These are phyloP conservation scores for Cossypha heuglini DNA, from an alignment of 2,797 vertebrate species.

Conservation along the genomic window DNA sequence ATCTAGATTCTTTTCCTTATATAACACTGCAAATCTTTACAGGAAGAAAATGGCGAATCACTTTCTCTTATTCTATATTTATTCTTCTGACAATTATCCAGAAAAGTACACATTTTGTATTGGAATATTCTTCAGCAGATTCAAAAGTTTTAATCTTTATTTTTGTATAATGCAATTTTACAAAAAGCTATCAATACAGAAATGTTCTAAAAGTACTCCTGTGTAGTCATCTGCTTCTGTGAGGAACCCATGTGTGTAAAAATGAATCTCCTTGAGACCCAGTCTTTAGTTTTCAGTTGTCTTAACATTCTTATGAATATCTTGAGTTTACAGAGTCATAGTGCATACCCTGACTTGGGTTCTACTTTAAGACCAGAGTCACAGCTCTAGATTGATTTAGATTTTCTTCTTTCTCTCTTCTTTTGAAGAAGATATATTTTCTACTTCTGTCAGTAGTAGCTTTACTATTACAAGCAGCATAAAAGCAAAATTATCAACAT, in stretches of 20 bases:
- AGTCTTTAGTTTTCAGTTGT: neutral
- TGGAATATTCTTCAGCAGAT: neutral
- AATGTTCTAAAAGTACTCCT: neutral
- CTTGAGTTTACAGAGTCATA: neutral
- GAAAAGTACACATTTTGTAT: neutral
- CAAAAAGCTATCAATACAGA: neutral
- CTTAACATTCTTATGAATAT: neutral
- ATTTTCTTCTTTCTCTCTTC: neutral
- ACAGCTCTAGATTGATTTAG: neutral
- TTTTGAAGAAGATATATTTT: neutral
- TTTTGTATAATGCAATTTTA: neutral
- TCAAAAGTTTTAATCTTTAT: neutral
- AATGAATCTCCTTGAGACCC: neutral
- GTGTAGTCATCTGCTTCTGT: neutral
- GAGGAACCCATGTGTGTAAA: neutral
- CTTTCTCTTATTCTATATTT: neutral
- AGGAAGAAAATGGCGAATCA: neutral
- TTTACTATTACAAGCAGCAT: neutral
- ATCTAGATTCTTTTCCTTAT: neutral
- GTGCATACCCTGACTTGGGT: neutral
- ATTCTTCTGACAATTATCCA: neutral
- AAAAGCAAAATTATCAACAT: neutral
- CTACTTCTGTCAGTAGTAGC: neutral
- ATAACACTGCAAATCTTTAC: neutral
- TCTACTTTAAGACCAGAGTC: neutral